Evolutionary conservation across 1,140 invertebrate species (phyloP), one percentile per base, ranked within the genome.

Genomic region (Gryllus bimaculatus): DNA sequence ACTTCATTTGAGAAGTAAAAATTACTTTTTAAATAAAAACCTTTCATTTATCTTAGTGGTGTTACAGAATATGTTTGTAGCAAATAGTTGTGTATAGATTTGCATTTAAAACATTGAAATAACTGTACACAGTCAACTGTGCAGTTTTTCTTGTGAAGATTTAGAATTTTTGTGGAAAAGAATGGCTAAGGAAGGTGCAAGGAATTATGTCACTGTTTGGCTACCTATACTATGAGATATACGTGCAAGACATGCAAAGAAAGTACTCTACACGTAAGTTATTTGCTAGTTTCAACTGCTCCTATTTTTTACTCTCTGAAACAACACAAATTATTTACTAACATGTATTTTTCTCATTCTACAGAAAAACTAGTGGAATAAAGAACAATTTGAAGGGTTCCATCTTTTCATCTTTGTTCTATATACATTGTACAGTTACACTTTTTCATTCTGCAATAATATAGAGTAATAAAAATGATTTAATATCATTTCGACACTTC

Each of bases 251-350:
- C 54, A 66, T 66, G 54, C 54, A 66, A 66, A 66, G 54, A 66
- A 66, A 66, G 54, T 66, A 66, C 54, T 66, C 54, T 66, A 66
- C 54, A 66, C 54, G 54, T 13, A 66, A 66, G 54, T 66, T 66
- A 66, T 66, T 66, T 66, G 54, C 54, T 66, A 66, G 18, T 18
- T 66, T 66, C 54, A 66, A 66, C 54, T 66, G 54, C 54, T 66
- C 54, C 54, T 66, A 66, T 66, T 66, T 66, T 66, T 66, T 66
- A 66, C 54, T 66, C 54, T 66, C 54, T 66, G 54, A 66, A 66
- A 66, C 54, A 66, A 66, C 54, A 66, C 54, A 66, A 66, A 66
- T 66, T 66, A 66, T 66, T 66, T 66, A 66, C 54, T 66, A 66
- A 66, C 54, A 66, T 66, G 54, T 66, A 66, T 66, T 66, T 66